These are phyloP conservation scores for Climacteris rufus DNA, from an alignment of 2,113 vertebrate genomes.

Conservation along the genomic window DNA sequence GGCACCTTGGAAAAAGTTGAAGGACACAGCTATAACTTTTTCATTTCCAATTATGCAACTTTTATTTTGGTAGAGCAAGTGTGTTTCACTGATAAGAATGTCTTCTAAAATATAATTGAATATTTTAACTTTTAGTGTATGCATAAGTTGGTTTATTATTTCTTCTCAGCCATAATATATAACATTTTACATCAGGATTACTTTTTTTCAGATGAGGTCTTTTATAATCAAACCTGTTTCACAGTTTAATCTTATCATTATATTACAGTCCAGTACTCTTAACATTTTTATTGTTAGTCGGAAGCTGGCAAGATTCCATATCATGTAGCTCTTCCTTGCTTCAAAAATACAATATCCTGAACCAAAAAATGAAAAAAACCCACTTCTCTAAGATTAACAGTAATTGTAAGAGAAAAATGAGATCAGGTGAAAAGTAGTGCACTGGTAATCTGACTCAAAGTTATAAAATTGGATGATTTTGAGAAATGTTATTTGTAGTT, in stretches of 20 bases:
- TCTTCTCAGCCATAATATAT: neutral
- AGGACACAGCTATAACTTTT: constrained; percentile 25
- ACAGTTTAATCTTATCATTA: constrained; percentile 51
- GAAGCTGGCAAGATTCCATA: constrained; percentile 28
- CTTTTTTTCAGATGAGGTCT: neutral
- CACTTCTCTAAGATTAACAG: neutral
- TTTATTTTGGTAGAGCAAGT: constrained; percentile 51
- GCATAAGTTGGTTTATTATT: constrained; percentile 31
- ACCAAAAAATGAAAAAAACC: neutral
- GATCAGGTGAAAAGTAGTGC: neutral
- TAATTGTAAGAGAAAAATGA: neutral
- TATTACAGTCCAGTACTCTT: constrained; percentile 33
- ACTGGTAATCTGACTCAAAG: neutral
- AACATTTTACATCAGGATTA: neutral
- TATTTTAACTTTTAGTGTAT: constrained; percentile 42
- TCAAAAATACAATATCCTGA: constrained; percentile 54
- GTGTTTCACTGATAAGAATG: constrained; percentile 40
- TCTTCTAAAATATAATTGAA: constrained; percentile 26
- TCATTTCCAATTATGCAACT: constrained; percentile 38
- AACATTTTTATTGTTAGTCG: constrained; percentile 5
- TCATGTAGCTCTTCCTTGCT: constrained; percentile 21
- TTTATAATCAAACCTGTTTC: constrained; percentile 28
- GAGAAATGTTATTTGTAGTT: neutral
- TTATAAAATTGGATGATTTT: neutral
- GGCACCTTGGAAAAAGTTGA: constrained; percentile 17